Base-by-base conservation (phyloP, 2,113 vertebrate species). In the Arizona elegans region DNA sequence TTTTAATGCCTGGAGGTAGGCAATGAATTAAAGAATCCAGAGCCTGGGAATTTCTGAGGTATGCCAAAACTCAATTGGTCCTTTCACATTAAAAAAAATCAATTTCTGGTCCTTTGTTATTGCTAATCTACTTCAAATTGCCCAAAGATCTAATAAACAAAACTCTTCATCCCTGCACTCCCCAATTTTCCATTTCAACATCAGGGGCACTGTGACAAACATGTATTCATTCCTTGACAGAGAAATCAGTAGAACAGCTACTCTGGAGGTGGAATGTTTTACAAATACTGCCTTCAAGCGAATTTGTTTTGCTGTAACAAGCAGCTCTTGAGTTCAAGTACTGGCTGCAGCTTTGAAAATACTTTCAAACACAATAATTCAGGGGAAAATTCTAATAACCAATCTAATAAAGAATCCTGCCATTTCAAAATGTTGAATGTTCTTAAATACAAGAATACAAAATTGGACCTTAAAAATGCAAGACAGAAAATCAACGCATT, bases 291-390 rank as follows among this genome's bases (percentile, higher is more conserved):
- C 70, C 54, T 59, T 59, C 56, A 55, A 55, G 50, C 5, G 7
- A 90, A 88, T n/a, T 21, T 38, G 11, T 86, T 52, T 58, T 86
- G 55, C 43, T 86, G 47, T 43, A 93, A 62, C 11, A 86, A 53
- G 52, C 29, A 90, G 29, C 43, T 75, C 12, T 38, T 24, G 26
- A 24, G 4, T 87, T 86, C 88, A 86, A 55, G 86, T 12, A 90
- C 43, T 90, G 75, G 54, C 75, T 86, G 47, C 19, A 86, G 75
- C 75, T 62, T 52, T n/a, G 47, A 90, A 90, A 93, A 90, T 87
- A 53, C n/a, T 93, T 90, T 53, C 81, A 59, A 54, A 86, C 12
- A 62, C 62, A 93, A 93, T 62, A 90, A 90, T n/a, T 93, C 75
- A 65, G n/a, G 21, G 56, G 55, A 65, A 91, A 81, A 29, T 91